Evolutionary conservation across 2,113 vertebrate genomes (phyloP), one percentile per base, ranked within the genome.

Genomic region (Percina caprodes): DNA sequence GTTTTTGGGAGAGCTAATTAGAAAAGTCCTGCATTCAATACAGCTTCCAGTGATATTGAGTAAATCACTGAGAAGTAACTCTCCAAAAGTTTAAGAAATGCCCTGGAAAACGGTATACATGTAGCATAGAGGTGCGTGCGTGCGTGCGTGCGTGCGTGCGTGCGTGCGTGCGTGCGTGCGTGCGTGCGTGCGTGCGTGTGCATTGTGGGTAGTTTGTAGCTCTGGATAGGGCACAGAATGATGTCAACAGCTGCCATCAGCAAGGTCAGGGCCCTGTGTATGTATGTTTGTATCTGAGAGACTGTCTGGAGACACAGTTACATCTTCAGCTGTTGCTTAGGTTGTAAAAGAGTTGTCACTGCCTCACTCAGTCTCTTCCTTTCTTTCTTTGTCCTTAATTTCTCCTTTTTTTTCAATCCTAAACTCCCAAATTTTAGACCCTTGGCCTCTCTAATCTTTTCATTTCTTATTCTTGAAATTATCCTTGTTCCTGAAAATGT

Each of bases 241-340:
- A 86, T 39, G 70, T 87, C 83, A 82, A 86, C 90, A 92, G 91
- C 91, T 92, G 91, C 86, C 80, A 69, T 67, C 35, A 74, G 65
- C 70, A 69, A 89, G 88, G 88, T 86, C 90, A 78, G 71, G n/a
- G 48, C 30, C 65, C 51, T 74, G n/a, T 54, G 66, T 59, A n/a
- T 69, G 66, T 69, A 23, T 55, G 74, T 61, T 33, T 62, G 62
- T 74, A 30, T 39, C 39, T 70, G 52, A 60, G 70, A 87, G 90
- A 91, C 84, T 82, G 78, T 74, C 73, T 71, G 88, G 90, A 91
- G 90, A 89, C 87, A 80, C 66, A 67, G 83, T 82, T 69, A 87
- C 88, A 84, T 93, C 91, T 88, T 90, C 91, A 93, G 89, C 92
- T 93, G 91, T 89, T 86, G 77, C 77, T 85, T 30, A 14, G 72